phyloP scores from a whole-genome alignment of 2,888 invertebrate genomes.

The Clunio marinus region DNA sequence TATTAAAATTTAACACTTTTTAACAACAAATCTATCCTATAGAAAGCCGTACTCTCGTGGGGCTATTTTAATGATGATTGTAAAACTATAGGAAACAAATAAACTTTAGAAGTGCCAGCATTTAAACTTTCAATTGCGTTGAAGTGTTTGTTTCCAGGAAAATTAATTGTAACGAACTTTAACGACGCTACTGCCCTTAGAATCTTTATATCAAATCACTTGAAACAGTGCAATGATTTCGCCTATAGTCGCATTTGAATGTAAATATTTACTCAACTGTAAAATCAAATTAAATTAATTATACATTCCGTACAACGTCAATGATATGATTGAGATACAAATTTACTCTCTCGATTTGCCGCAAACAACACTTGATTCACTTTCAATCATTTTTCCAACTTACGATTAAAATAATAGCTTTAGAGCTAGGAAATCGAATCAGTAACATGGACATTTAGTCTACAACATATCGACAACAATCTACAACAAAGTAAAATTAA shows the following conservation, averaged over 20 bases:
- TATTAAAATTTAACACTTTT: conserved; percentile 37
- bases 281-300: conserved; percentile 36
- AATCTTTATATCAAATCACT: background rate
- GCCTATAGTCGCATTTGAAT: conserved; percentile 27
- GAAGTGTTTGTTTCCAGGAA: no score
- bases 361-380: background rate
- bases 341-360: background rate
- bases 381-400: conserved; percentile 8
- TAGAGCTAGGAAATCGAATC: background rate
- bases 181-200: background rate
- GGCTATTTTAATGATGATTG: conserved; percentile 26
- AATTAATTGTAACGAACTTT: background rate
- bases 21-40: background rate
- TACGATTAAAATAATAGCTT: conserved; percentile 3
- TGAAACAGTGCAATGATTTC: background rate
- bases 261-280: conserved; percentile 32
- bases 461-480: no score
- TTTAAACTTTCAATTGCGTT: background rate
- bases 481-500: no score
- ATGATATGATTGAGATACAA: conserved; percentile 2
- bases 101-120: background rate
- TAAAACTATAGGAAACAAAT: conserved; percentile 29
- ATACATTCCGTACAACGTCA: background rate
- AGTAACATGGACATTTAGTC: no score
- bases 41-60: background rate